Base-by-base conservation (phyloP, 2,888 invertebrate species). In the Rotaria sp. region DNA sequence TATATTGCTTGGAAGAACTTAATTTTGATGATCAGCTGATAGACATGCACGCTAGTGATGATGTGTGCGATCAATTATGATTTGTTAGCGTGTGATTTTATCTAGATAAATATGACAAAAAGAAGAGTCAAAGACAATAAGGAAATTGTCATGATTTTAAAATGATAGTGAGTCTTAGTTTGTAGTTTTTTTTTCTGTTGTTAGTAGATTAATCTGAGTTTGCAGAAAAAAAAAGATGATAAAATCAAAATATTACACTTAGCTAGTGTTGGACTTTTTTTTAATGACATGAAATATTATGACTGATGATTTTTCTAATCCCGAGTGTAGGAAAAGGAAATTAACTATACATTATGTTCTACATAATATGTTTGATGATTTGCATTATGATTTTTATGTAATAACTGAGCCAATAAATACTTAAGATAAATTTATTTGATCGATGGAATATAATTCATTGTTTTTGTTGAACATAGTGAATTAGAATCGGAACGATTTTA, bases 11-110 rank as follows among this genome's bases (percentile, higher is more conserved):
- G 30, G 67, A 30, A 67, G 67, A 35, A 35, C 67, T 67, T 67
- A 15, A 35, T 67, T 67, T 67, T 67, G 67, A 67, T 67, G 67
- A 35, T 67, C 67, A 67, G 67, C 67, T 67, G 67, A 67, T 67
- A 67, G 67, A 67, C 67, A 35, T 35, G 35, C 67, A 67, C 67
- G 67, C 67, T 67, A 67, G 35, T 67, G 67, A 67, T 67, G 67
- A 67, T 30, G 15, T 67, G 67, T 21, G 35, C 67, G 35, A 67
- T 67, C 67, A 67, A 67, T 67, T 67, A 67, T 21, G 35, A 67
- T 67, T 3, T 35, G 35, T 67, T 67, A 67, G 35, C 21, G 35
- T 15, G 67, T 67, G 67, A 67, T 67, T 67, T 67, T 18, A 67
- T 67, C 35, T 67, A 35, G 67, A 67, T 67, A 67, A 5, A 21